Conservation (phyloP, 1,140 invertebrate species). For the Heliothis virescens region DNA sequence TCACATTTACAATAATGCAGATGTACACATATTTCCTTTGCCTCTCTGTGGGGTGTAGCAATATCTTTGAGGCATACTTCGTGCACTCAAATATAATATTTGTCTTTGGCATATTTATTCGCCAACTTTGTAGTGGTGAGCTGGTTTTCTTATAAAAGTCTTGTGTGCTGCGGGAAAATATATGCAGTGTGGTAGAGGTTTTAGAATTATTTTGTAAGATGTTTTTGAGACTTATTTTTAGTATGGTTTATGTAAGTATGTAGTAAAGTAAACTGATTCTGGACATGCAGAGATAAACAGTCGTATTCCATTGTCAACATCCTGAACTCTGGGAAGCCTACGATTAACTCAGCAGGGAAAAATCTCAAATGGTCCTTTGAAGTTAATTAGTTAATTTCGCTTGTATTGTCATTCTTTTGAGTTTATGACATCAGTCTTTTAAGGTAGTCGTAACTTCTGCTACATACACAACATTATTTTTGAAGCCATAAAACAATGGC, state of each 20-base stretch:
- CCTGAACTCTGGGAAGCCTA: too few species aligned
- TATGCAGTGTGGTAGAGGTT: not conserved
- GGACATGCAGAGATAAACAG: too few species aligned
- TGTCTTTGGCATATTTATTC: slow-evolving; percentile 35
- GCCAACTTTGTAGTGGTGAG: slow-evolving; percentile 15
- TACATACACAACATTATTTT: too few species aligned
- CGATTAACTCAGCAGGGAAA: too few species aligned
- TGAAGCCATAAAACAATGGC: too few species aligned
- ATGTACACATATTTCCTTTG: slow-evolving; percentile 30
- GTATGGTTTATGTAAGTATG: not conserved
- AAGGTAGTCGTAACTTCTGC: too few species aligned
- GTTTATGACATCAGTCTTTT: too few species aligned
- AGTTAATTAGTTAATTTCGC: too few species aligned
- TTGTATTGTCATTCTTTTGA: too few species aligned
- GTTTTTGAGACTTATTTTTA: not conserved
- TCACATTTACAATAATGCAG: slow-evolving; percentile 21
- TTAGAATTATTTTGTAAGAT: not conserved
- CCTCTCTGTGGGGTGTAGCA: not conserved
- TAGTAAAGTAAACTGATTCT: too few species aligned
- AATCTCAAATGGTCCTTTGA: too few species aligned
- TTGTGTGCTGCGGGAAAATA: slow-evolving; percentile 13
- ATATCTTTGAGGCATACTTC: slow-evolving; percentile 21
- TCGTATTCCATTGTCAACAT: too few species aligned
- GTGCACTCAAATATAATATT: slow-evolving; percentile 38
- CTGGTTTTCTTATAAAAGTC: slow-evolving; percentile 18